Evolutionary conservation across 1,140 invertebrate species (phyloP), one percentile per base, ranked within the genome.

Genomic region (Hydropsyche tenuis): DNA sequence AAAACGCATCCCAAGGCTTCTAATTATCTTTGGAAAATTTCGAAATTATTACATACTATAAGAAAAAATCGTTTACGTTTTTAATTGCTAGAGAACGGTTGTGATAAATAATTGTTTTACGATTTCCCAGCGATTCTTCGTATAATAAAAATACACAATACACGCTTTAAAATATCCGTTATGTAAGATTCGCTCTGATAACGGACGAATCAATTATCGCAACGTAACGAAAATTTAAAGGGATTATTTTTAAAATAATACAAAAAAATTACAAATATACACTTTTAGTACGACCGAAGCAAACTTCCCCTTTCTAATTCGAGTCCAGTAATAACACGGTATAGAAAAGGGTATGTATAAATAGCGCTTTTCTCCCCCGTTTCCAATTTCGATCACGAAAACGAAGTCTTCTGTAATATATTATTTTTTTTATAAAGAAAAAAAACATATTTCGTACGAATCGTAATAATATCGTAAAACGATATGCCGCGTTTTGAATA

Each of bases 151-250:
- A 9, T 37, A 37, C 30, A 37, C 30, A 37, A 5, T 20, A 23
- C 12, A 56, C 51, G 22, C 25, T 60, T 60, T 18, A 60, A 14
- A 60, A 20, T 60, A 11, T 22, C 56, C 56, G 56, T 60, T 60
- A 60, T 60, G 23, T 60, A 60, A 60, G 56, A 60, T 60, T 60
- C 56, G 56, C 56, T 60, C 56, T 60, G 56, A 60, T 60, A 60
- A 60, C 56, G 56, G 56, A 60, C 56, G 22, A 37, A 12, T 60
- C 23, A 22, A 25, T 60, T 60, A 25, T 27, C 56, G n/a, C 56
- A 25, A 22, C 23, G 25, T 53, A 37, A 37, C 30, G 30, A 37
- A 37, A 37, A 37, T 37, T n/a, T n/a, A n/a, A n/a, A n/a, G n/a
- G n/a, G n/a, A n/a, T n/a, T n/a, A n/a, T n/a, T n/a, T n/a, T n/a